Evolutionary conservation across 2,113 vertebrate genomes (phyloP), one percentile per base, ranked within the genome.

Genomic region (Xyrauchen texanus): DNA sequence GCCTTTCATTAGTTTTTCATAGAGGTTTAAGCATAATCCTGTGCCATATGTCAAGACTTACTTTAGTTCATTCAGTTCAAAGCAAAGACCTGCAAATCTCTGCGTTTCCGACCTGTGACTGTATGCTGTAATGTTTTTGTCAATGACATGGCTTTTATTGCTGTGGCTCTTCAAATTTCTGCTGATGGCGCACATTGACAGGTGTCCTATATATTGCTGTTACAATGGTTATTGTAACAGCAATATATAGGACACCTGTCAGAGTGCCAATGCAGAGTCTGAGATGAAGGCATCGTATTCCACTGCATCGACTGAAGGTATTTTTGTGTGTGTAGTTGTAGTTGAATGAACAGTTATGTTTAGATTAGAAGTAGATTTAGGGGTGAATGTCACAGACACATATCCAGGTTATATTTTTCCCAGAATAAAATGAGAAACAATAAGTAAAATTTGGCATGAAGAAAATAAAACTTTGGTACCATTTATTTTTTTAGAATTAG

Each of bases 141-240:
- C 21, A 34, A 34, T 34, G 21, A 34, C 21, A 34, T 34, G 9
- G 34, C 15, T 42, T 55, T 3, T 72, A 60, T 67, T 49, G 69
- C 70, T 21, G 42, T 7, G 8, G 4, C 69, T 45, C n/a, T 57
- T 55, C 10, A 80, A 12, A 73, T 73, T 49, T 73, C 7, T 60
- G 62, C 51, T 46, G 3, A 10, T 3, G 53, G 15, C 10, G 11
- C 45, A 1, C 13, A 58, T 60, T 66, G 21, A 75, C 64, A 9
- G 16, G 12, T 68, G 65, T 68, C 12, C 46, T 21, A 67, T 74
- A 67, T 74, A 21, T 11, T 74, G 63, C 69, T 61, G 64, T 75
- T 80, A 64, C 70, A 47, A 53, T 63, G 64, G 79, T 81, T 76
- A 76, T n/a, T n/a, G n/a, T n/a, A n/a, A n/a, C n/a, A n/a, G n/a